Evolutionary conservation across 2,113 vertebrate species (phyloP), one percentile per base, ranked within the genome.

Genomic region (Delphinus delphis): DNA sequence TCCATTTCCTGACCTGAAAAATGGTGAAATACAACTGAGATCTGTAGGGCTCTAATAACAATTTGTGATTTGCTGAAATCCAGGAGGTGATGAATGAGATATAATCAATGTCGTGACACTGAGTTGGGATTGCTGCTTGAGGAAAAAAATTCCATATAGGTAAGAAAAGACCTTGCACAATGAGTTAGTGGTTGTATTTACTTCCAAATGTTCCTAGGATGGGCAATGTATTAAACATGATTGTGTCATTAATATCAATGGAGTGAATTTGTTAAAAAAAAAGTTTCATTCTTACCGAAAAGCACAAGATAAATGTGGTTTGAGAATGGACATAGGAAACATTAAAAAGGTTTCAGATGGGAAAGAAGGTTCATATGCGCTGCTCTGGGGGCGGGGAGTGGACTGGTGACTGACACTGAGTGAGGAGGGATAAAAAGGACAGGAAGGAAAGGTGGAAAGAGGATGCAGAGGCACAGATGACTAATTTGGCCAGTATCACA

Each of bases 1-100:
- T 95, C 77, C 17, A 50, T 97, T 91, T 91, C 23, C 31, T 88
- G 25, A 71, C 50, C 13, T 77, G 47, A 87, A 93, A 97, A 92
- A 83, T 92, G 2, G 89, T 83, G 55, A 92, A 62, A 73, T 86
- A 68, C 3, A 74, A 23, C 65, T 50, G n/a, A 88, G 18, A 2
- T 31, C 93, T 88, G n/a, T 41, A 84, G 60, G 21, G 14, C 58
- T 92, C 26, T 90, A 81, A 84, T 90, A 84, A 84, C 8, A 83
- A 67, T 90, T 76, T 93, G 50, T 60, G 12, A 73, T 91, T 77
- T 92, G 26, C 13, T 95, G 55, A 96, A 92, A 92, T 23, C 36
- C n/a, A 90, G 31, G 36, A 63, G 23, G 44, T 96, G 38, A 92
- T 58, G 67, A 36, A 82, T 68, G 63, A 67, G 41, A 44, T 93